Evolutionary conservation across 2,888 invertebrate genomes (phyloP).

Genomic region (Cryptocheilus praepositus): DNA sequence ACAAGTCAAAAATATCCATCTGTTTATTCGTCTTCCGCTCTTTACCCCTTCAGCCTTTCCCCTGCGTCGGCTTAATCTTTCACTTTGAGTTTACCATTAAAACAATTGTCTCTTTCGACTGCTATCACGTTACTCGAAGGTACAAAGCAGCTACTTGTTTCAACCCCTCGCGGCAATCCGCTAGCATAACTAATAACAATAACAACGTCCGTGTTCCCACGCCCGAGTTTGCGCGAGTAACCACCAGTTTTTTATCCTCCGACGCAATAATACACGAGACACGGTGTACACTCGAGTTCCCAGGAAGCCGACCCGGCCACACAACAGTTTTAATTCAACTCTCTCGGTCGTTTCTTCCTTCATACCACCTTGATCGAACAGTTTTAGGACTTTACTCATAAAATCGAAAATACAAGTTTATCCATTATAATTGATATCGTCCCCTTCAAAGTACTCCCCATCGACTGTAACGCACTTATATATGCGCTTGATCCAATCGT

Average conservation of each 20-base stretch:
- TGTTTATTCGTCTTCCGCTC: too few relatives aligned
- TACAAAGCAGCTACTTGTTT: not conserved
- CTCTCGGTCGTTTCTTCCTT: not conserved
- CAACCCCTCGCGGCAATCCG: not conserved
- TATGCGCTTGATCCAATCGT: too few relatives aligned
- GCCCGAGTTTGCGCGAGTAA: too few relatives aligned
- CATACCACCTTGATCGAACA: too few relatives aligned
- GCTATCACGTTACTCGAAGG: constrained; percentile 7
- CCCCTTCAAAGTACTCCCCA: too few relatives aligned
- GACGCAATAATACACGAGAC: too few relatives aligned
- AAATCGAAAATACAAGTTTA: too few relatives aligned
- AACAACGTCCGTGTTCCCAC: too few relatives aligned
- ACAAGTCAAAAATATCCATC: not conserved
- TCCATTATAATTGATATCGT: too few relatives aligned
- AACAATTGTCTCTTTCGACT: constrained; percentile 5
- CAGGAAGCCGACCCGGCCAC: not conserved
- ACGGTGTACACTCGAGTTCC: too few relatives aligned
- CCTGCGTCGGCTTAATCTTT: not conserved
- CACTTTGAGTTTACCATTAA: not conserved
- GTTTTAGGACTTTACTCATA: not conserved
- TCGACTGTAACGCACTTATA: too few relatives aligned
- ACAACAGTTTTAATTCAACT: not conserved
- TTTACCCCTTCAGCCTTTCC: not conserved
- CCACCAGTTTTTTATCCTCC: too few relatives aligned
- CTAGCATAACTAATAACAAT: not conserved